Evolutionary conservation across 2,888 invertebrate genomes (phyloP).

Genomic region (Palloptera scutellata): DNA sequence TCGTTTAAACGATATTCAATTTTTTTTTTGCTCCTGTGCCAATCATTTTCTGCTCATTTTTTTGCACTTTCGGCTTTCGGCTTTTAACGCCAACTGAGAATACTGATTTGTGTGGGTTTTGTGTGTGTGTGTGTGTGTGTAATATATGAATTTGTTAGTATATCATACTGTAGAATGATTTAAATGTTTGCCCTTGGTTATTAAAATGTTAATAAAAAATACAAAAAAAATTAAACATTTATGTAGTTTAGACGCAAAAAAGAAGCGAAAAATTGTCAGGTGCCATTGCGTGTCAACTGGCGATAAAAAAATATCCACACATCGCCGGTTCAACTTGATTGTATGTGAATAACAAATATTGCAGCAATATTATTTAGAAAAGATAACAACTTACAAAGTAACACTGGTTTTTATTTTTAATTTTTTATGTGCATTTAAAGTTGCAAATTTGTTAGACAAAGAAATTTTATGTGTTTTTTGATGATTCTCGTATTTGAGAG

Average conservation of each 20-base stretch:
- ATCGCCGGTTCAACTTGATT: background rate
- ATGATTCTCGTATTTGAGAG: too few species aligned
- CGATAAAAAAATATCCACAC: constrained; percentile 6
- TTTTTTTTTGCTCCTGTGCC: background rate
- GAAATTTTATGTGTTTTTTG: too few species aligned
- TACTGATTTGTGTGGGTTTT: background rate
- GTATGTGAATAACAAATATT: constrained; percentile 9
- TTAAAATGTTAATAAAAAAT: background rate
- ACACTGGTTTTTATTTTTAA: too few species aligned
- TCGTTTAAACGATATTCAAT: background rate
- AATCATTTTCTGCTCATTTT: background rate
- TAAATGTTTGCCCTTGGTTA: constrained; percentile 13
- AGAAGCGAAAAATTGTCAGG: constrained; percentile 1
- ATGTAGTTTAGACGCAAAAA: background rate
- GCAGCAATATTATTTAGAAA: background rate
- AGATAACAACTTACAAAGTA: too few species aligned
- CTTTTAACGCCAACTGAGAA: constrained; percentile 10
- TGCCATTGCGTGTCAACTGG: constrained; percentile 26
- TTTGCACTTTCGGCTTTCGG: background rate
- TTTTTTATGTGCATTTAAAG: too few species aligned
- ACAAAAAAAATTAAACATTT: background rate
- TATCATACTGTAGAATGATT: too few species aligned
- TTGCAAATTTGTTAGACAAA: too few species aligned
- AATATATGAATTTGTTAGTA: background rate
- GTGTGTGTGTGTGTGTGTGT: background rate